A percentile compares a stretch with the other conserved stretches of the same genome.
phyloP scores from a whole-genome alignment of 2,113 vertebrate species.

The human (Homo sapiens) region DNA sequence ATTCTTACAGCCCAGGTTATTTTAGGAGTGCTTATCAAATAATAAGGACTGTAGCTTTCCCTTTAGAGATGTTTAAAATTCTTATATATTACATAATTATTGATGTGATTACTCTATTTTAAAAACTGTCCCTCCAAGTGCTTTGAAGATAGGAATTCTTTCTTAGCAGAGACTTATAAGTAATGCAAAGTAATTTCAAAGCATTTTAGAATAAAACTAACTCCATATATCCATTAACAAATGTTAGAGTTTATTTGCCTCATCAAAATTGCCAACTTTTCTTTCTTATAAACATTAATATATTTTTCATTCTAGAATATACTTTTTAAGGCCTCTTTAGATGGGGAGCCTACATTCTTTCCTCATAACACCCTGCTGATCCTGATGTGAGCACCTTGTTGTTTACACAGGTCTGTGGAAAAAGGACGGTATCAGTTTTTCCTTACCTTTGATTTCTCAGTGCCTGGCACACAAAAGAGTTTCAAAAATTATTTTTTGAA shows the following conservation, averaged over 20 bases:
- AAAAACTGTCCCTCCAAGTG: neutral
- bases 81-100: neutral
- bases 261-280: neutral
- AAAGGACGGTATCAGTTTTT: neutral
- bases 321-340: neutral
- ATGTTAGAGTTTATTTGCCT: neutral
- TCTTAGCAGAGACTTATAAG: neutral
- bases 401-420: neutral
- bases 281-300: neutral
- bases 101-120: neutral
- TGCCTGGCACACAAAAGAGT: neutral
- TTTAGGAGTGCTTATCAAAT: neutral
- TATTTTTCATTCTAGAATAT: neutral
- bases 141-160: neutral
- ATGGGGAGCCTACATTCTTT: neutral
- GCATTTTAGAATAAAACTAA: constrained; percentile 6
- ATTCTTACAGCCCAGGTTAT: neutral
- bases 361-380: neutral
- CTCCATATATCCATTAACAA: neutral
- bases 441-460: neutral
- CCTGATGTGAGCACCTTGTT: neutral
- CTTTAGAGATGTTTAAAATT: neutral
- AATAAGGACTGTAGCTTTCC: neutral
- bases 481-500: neutral
- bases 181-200: constrained; percentile 1